phyloP scores from a whole-genome alignment of 2,888 invertebrate species.

The Mesoligia furuncula region DNA sequence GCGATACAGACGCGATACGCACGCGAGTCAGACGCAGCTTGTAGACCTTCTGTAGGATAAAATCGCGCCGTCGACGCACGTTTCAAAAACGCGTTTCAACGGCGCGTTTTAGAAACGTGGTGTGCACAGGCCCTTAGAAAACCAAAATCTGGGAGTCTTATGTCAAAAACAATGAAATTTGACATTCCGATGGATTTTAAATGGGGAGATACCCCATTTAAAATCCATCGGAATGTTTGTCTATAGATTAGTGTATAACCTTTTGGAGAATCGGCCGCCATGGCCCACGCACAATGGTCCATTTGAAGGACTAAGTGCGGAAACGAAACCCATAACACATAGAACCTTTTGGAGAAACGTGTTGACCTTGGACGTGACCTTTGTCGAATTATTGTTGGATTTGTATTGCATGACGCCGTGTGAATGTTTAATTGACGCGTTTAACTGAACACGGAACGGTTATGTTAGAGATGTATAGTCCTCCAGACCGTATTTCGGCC shows the following conservation, averaged over 20 bases:
- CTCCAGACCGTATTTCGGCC: not conserved
- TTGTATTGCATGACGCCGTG: not conserved
- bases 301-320: no score
- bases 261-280: not conserved
- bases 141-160: not conserved
- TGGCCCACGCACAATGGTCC: no score
- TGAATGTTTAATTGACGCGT: not conserved
- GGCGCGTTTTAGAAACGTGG: no score
- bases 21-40: no score
- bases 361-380: not conserved
- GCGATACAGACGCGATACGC: no score
- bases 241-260: not conserved
- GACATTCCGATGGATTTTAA: no score
- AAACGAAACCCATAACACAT: no score
- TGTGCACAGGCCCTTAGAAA: no score
- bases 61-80: no score
- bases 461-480: not conserved
- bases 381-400: not conserved
- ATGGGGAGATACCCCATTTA: no score
- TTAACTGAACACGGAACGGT: not conserved
- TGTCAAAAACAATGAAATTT: not conserved
- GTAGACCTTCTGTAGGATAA: no score
- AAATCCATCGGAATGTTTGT: not conserved
- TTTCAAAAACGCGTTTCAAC: no score
- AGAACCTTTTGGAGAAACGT: not conserved